Evolutionary conservation across 2,888 invertebrate species (phyloP).

Genomic region (Hirtodrosophila alboralis): DNA sequence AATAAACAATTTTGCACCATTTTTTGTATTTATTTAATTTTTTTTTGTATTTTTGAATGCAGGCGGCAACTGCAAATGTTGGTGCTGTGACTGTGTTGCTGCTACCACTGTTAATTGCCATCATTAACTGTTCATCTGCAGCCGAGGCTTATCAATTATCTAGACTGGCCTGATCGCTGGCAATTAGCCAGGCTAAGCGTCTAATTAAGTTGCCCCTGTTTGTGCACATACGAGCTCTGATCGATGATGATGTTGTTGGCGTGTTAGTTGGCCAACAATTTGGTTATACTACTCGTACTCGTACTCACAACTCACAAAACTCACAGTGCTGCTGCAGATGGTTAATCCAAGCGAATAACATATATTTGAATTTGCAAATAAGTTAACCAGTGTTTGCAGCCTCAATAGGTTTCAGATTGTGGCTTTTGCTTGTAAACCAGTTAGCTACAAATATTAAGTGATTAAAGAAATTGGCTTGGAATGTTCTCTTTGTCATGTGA

Average conservation of each 20-base stretch:
- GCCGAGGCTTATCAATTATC: conserved; percentile 69
- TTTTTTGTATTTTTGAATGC: no score
- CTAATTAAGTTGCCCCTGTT: conserved; percentile 71
- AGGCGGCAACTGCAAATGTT: conserved; percentile 38
- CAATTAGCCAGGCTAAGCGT: conserved; percentile 73
- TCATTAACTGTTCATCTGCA: conserved; percentile 76
- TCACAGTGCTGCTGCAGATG: conserved; percentile 31
- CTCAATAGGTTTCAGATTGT: not conserved
- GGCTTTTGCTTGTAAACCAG: no score
- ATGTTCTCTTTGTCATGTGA: no score
- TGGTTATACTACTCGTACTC: conserved; percentile 9
- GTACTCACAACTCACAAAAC: not conserved
- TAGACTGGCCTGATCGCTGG: conserved; percentile 44
- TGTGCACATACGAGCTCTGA: conserved; percentile 50
- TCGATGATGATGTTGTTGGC: conserved; percentile 52
- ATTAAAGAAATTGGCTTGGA: not conserved
- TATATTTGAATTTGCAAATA: conserved; percentile 17
- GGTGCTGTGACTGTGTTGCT: conserved; percentile 30
- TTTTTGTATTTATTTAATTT: no score
- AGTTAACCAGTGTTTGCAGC: conserved; percentile 21
- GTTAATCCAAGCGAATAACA: conserved; percentile 8
- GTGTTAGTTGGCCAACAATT: conserved; percentile 42
- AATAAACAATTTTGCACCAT: conserved; percentile 75
- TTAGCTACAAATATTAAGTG: not conserved
- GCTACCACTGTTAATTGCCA: conserved; percentile 64